Base-by-base conservation (phyloP, 2,113 vertebrate species). In the Neogobius melanostomus region DNA sequence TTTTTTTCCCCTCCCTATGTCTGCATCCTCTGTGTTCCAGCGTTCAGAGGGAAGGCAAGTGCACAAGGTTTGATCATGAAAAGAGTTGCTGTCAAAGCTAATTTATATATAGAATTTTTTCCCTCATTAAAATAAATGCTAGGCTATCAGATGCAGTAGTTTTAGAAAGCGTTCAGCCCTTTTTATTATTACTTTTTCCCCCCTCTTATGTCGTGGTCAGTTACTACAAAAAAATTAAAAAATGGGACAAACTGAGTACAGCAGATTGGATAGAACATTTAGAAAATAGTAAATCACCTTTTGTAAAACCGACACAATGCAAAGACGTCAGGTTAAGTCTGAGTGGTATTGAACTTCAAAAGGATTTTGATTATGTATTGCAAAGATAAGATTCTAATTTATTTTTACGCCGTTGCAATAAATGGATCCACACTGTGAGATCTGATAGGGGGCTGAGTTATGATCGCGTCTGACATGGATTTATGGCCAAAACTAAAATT, bases 401-500 rank as follows among this genome's bases (percentile, higher is more conserved):
- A 52, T 61, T 53, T 36, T 72, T 14, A 52, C 62, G 15, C 11
- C 8, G 2, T 53, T n/a, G 6, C 6, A 44, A 36, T 46, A 48
- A 48, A 69, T 46, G 49, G 53, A 49, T 46, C 9, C 16, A 43
- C n/a, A 42, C 11, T 21, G 46, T 56, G 10, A 51, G 36, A 63
- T 67, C n/a, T 64, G 51, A 70, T 61, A 21, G 6, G 16, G 14
- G 21, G 28, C 45, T 21, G 69, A 70, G 66, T 75, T 52, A 71
- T 54, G 21, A 65, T 42, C 11, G 7, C 53, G 36, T 53, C 60
- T 53, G 60, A 79, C 54, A 12, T 14, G 56, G 68, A 82, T 76
- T 72, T 68, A 54, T 51, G 45, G 47, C 47, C 12, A 16, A 7
- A 12, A 46, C 49, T 71, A 64, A 65, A 2, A 17, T 63, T 63